Percentiles rank a stretch among this genome's conserved stretches.
Evolutionary conservation across 2,113 vertebrate genomes (phyloP).

Genomic region (Mirounga angustirostris): DNA sequence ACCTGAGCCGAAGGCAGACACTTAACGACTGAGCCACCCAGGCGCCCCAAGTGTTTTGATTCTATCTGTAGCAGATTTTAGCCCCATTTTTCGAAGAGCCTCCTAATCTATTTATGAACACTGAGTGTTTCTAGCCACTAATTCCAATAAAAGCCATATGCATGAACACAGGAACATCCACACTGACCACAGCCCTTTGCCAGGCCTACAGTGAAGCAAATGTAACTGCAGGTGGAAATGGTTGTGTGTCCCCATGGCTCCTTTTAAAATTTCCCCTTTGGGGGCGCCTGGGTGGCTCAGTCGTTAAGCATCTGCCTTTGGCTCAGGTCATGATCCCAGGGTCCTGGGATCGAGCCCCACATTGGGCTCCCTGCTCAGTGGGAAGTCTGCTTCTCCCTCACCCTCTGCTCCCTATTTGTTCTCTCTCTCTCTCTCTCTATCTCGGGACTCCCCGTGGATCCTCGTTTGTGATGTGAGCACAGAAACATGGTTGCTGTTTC

Average conservation of each 20-base stretch:
- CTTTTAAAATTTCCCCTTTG: background rate
- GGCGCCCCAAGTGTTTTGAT: background rate
- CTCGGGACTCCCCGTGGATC: background rate
- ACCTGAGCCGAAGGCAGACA: too few relatives aligned
- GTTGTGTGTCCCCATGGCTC: rapidly evolving
- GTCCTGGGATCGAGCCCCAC: background rate
- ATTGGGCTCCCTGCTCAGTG: background rate
- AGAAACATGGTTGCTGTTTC: too few relatives aligned
- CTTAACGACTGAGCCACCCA: too few relatives aligned
- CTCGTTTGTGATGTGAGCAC: rapidly evolving
- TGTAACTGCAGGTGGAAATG: background rate
- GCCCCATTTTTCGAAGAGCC: background rate
- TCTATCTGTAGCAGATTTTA: background rate
- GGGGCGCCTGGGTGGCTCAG: too few relatives aligned
- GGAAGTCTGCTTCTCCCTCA: background rate
- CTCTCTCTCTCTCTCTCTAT: too few relatives aligned
- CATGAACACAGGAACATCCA: too few relatives aligned
- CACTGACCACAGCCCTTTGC: background rate
- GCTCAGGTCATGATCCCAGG: background rate
- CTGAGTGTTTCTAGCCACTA: background rate
- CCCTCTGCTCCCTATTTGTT: background rate
- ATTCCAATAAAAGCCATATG: background rate
- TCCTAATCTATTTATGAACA: background rate
- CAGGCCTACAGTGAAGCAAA: background rate
- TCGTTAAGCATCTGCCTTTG: background rate